Evolutionary conservation across 2,113 vertebrate genomes (phyloP).

Genomic region (Orycteropus afer): DNA sequence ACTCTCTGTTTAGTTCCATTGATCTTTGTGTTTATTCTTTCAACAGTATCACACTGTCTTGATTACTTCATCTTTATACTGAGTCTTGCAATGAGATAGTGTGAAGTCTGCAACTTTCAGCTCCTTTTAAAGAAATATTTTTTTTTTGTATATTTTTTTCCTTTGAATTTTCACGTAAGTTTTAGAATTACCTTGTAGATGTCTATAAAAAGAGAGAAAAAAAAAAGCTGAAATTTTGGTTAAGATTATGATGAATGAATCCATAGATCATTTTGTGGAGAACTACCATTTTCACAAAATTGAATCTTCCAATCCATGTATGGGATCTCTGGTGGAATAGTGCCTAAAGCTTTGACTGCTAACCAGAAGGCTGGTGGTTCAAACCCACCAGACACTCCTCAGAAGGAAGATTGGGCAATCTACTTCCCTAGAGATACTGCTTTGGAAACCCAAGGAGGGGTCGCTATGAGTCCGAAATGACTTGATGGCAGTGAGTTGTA

Average conservation of each 20-base stretch:
- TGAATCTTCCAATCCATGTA: neutral
- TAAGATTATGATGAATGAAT: neutral
- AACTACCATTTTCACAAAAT: neutral
- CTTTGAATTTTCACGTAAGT: neutral
- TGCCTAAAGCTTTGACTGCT: no score
- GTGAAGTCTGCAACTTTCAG: neutral
- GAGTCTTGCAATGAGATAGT: neutral
- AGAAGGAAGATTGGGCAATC: no score
- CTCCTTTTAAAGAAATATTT: neutral
- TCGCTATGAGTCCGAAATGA: no score
- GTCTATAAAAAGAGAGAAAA: neutral
- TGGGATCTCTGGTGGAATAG: no score
- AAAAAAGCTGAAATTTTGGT: neutral
- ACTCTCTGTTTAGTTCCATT: neutral
- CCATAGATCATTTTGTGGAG: neutral
- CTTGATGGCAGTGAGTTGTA: no score
- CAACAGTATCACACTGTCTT: neutral
- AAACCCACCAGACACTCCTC: no score
- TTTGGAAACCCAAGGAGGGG: no score
- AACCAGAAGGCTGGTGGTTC: no score
- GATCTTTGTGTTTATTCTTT: neutral
- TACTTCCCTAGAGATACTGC: no score
- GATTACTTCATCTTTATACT: neutral
- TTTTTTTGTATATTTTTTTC: neutral
- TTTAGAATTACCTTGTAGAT: neutral